Conservation (phyloP, 2,113 vertebrate species). For the Phoxinus phoxinus region DNA sequence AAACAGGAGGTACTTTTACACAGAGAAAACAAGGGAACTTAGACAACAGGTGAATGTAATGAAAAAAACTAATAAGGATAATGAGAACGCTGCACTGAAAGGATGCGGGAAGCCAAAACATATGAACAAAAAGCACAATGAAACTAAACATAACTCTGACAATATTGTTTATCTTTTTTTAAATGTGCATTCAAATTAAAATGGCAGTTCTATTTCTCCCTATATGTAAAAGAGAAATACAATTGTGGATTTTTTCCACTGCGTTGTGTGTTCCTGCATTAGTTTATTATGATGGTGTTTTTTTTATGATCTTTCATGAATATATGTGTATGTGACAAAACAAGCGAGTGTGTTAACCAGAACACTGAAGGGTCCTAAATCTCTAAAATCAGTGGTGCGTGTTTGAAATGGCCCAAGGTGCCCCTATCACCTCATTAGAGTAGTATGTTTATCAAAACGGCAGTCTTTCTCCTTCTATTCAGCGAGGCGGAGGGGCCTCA, state of each 20-base stretch:
- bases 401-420: constrained; percentile 17
- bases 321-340: not conserved
- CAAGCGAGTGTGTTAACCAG: not conserved
- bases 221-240: no score
- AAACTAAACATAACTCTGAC: no score
- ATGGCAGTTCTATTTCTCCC: not conserved
- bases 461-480: constrained; percentile 24
- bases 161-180: no score
- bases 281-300: not conserved
- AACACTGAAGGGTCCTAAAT: not conserved
- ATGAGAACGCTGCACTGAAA: no score
- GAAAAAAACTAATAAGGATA: no score
- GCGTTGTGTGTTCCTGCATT: not conserved
- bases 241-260: not conserved
- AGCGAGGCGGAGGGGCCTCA: constrained; percentile 42
- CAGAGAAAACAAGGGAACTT: no score
- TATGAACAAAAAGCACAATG: no score
- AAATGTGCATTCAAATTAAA: not conserved
- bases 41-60: no score
- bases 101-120: no score
- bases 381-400: constrained; percentile 16
- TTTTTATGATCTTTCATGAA: not conserved
- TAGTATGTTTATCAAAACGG: constrained; percentile 28
- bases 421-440: constrained; percentile 14
- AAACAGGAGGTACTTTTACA: no score